Evolutionary conservation across 2,113 vertebrate genomes (phyloP).

Genomic region (Marmota flaviventris): DNA sequence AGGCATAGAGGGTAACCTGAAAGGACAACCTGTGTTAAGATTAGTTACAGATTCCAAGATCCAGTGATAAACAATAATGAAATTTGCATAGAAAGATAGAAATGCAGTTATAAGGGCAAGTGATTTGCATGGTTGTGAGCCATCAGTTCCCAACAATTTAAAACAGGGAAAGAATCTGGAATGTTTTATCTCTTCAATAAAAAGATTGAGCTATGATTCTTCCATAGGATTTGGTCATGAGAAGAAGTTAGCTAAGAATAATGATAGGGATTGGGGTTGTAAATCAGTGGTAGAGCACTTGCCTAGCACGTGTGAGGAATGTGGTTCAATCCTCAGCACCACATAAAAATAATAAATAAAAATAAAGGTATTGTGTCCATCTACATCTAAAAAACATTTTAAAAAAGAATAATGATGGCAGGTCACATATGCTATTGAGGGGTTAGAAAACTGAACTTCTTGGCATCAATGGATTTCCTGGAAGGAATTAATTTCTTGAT

Average conservation of each 20-base stretch:
- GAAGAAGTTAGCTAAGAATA: background rate
- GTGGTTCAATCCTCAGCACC: no score
- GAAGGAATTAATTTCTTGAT: constrained; percentile 1
- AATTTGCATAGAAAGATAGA: background rate
- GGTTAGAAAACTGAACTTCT: background rate
- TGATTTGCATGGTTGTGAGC: background rate
- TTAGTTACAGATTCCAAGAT: background rate
- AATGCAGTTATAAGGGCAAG: background rate
- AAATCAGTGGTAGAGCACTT: no score
- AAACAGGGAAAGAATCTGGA: constrained; percentile 18
- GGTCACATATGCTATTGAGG: background rate
- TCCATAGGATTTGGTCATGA: background rate
- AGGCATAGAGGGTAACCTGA: background rate
- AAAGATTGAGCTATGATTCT: background rate
- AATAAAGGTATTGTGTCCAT: no score
- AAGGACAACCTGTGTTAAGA: background rate
- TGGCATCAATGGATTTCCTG: background rate
- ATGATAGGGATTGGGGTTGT: background rate
- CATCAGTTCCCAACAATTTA: constrained; percentile 9
- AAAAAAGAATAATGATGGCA: background rate
- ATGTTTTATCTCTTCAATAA: constrained; percentile 27
- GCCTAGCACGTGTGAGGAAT: no score
- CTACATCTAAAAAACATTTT: no score
- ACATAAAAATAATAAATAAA: no score
- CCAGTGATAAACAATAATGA: background rate